A percentile compares a stretch with the other conserved stretches of the same genome.
Conservation (phyloP, 2,888 invertebrate species). For the Erebia epiphron region DNA sequence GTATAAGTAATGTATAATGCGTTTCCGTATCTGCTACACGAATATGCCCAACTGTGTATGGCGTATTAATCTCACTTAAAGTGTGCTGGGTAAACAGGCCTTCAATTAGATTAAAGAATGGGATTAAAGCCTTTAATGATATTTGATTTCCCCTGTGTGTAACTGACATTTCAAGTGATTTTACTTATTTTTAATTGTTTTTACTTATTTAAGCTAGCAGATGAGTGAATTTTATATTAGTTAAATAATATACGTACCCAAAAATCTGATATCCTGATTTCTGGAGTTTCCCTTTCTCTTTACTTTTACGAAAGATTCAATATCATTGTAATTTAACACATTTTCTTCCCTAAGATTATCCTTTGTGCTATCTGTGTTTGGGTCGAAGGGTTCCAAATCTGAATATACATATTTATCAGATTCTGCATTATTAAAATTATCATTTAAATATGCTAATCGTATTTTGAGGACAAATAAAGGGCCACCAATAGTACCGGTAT, state of each 20-base stretch:
- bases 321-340: conserved; percentile 41
- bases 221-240: not conserved
- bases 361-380: conserved; percentile 39
- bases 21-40: not conserved
- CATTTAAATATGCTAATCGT: conserved; percentile 61
- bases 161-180: not conserved
- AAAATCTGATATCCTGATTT: conserved; percentile 43
- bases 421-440: conserved; percentile 50
- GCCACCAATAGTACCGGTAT: conserved; percentile 53
- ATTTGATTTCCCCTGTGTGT: too few relatives aligned
- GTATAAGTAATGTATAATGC: conserved; percentile 1
- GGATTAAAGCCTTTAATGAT: too few relatives aligned
- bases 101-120: too few relatives aligned
- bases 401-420: conserved; percentile 41
- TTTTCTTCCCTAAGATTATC: conserved; percentile 44
- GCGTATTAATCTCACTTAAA: too few relatives aligned
- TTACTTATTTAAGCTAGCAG: not conserved
- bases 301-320: conserved; percentile 50
- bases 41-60: not conserved
- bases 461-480: conserved; percentile 69
- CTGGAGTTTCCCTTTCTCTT: conserved; percentile 55
- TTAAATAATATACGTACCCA: conserved; percentile 33
- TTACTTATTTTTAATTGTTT: too few relatives aligned
- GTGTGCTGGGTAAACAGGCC: not conserved
- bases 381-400: conserved; percentile 41